These are phyloP conservation scores for Halcyon senegalensis DNA, from an alignment of 2,113 vertebrate genomes.

Conservation along the genomic window DNA sequence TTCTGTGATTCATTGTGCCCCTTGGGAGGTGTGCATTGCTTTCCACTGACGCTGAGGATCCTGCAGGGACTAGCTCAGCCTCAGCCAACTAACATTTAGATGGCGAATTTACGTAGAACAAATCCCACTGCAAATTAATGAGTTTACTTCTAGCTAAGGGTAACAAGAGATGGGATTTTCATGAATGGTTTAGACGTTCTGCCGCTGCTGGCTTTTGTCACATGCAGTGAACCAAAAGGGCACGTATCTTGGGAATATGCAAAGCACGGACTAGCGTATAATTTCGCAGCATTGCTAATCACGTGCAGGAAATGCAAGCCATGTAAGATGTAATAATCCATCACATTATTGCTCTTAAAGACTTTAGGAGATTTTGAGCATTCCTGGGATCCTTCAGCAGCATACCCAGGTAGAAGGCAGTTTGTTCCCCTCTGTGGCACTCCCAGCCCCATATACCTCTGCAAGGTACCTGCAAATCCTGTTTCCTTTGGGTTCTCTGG, in stretches of 20 bases:
- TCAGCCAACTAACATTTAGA: background rate
- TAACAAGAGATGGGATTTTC: background rate
- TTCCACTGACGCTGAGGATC: constrained; percentile 20
- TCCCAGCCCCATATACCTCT: background rate
- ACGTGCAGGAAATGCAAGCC: background rate
- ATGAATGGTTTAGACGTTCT: background rate
- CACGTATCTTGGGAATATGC: background rate
- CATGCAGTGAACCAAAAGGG: background rate
- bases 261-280: background rate
- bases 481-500: background rate
- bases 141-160: background rate
- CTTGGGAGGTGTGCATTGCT: constrained; percentile 19
- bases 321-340: background rate
- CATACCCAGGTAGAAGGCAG: background rate
- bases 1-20: background rate
- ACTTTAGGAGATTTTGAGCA: background rate
- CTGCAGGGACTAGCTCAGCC: background rate
- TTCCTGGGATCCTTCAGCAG: background rate
- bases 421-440: background rate
- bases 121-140: background rate
- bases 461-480: background rate
- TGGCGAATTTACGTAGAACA: background rate
- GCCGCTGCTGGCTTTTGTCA: background rate
- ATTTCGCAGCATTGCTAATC: background rate
- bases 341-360: fast-evolving